These are phyloP conservation scores for Amblyjoppa fuscipennis DNA, from an alignment of 2,888 invertebrate genomes.

Conservation along the genomic window DNA sequence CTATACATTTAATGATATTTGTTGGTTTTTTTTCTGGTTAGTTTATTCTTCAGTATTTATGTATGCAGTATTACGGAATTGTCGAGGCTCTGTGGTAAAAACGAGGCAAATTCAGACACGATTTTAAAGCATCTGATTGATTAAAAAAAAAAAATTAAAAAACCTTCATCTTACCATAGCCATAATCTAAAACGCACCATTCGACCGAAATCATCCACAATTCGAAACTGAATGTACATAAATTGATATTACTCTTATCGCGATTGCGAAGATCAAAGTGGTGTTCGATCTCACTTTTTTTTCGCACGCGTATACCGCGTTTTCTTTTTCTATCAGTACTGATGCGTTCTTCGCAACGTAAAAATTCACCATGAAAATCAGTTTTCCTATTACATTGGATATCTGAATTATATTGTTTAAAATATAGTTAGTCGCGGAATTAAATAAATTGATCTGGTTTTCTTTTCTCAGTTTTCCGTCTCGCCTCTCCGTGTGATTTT, in stretches of 20 bases:
- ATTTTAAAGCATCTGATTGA: background rate
- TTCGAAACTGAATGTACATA: conserved; percentile 47
- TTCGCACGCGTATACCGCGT: background rate
- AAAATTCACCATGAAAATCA: background rate
- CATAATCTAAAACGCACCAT: conserved; percentile 36
- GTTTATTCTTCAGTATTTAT: conserved; percentile 35
- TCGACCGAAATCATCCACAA: conserved; percentile 26
- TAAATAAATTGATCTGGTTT: conserved; percentile 9
- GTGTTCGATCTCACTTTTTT: conserved; percentile 7
- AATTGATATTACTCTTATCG: background rate
- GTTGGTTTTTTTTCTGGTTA: conserved; percentile 49
- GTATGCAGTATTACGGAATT: conserved; percentile 7
- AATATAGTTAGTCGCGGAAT: conserved; percentile 11
- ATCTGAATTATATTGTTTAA: background rate
- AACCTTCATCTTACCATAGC: background rate
- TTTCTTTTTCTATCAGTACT: conserved; percentile 1
- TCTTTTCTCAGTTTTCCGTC: background rate
- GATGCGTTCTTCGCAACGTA: conserved; percentile 4
- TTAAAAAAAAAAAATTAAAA: background rate
- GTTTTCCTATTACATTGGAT: conserved; percentile 3
- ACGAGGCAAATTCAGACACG: conserved; percentile 14
- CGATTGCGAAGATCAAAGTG: background rate
- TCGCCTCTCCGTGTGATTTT: background rate
- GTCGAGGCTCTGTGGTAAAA: conserved; percentile 21
- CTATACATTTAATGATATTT: conserved; percentile 66